Conservation (phyloP, 2,797 vertebrate species). For the Buceros bicornis region DNA sequence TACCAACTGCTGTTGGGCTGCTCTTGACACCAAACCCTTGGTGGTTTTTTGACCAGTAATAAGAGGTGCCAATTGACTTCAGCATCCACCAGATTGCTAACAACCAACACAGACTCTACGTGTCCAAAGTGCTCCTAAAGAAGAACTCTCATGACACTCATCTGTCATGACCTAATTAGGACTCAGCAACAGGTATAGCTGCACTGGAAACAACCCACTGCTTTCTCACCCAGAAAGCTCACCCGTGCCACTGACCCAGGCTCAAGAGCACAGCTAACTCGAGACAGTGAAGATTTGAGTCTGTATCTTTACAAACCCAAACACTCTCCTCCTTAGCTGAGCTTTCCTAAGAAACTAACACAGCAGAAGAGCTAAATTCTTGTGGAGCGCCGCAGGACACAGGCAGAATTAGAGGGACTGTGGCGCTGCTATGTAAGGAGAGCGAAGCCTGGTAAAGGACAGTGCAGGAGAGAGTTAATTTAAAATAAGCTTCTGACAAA, state of each 20-base stretch:
- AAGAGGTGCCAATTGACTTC: background rate
- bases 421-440: background rate
- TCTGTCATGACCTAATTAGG: background rate
- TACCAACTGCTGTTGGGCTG: background rate
- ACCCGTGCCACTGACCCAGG: background rate
- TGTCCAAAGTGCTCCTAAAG: background rate
- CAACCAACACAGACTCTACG: fast-evolving
- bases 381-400: too few species aligned
- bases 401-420: too few species aligned
- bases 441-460: background rate
- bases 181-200: too few species aligned
- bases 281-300: background rate
- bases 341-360: background rate
- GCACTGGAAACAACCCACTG: too few species aligned
- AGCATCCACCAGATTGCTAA: background rate
- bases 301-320: background rate
- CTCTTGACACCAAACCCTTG: background rate
- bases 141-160: background rate
- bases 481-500: background rate
- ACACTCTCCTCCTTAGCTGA: background rate
- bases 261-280: background rate
- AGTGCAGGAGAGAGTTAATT: background rate
- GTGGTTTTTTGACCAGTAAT: background rate
- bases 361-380: background rate
- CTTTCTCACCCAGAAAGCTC: too few species aligned